Percentiles rank a stretch among this genome's conserved stretches.
These are phyloP conservation scores for Tadarida brasiliensis DNA, from an alignment of 2,797 vertebrate genomes.

Conservation along the genomic window DNA sequence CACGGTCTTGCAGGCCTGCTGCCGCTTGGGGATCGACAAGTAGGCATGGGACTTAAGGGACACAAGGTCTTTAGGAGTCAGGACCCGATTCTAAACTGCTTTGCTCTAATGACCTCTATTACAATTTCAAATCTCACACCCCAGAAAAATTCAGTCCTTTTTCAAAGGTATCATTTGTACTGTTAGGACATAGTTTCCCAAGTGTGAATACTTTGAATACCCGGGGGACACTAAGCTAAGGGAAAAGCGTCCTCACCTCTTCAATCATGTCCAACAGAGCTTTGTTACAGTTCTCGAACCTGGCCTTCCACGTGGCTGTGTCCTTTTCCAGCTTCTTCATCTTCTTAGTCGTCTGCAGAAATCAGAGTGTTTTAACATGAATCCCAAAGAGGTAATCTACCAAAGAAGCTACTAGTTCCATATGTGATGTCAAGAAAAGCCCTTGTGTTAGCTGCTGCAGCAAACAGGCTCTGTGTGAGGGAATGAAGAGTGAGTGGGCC, in stretches of 20 bases:
- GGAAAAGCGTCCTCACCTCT: slow-evolving; percentile 90
- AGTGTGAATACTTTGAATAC: background rate
- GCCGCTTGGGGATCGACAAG: background rate
- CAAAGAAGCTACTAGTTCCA: slow-evolving; percentile 53
- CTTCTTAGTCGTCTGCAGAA: slow-evolving; percentile 95
- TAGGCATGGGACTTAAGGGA: background rate
- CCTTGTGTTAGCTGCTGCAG: slow-evolving; percentile 28
- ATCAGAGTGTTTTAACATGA: slow-evolving; percentile 62
- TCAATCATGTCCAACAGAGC: slow-evolving; percentile 96
- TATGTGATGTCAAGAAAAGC: background rate
- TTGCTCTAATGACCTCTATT: slow-evolving; percentile 15
- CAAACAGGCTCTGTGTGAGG: background rate
- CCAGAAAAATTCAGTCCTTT: background rate
- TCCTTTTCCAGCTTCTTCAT: slow-evolving; percentile 98
- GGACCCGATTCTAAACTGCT: background rate
- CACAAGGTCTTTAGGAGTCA: background rate
- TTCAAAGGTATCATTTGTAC: background rate
- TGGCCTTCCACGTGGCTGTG: slow-evolving; percentile 94
- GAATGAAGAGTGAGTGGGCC: background rate
- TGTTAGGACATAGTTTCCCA: background rate
- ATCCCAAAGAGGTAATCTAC: background rate
- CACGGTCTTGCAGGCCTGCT: background rate
- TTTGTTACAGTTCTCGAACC: slow-evolving; percentile 98
- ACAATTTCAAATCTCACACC: background rate
- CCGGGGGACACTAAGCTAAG: background rate